Evolutionary conservation across 2,797 vertebrate genomes (phyloP).

Genomic region (Sebastiscus albofasciatus): DNA sequence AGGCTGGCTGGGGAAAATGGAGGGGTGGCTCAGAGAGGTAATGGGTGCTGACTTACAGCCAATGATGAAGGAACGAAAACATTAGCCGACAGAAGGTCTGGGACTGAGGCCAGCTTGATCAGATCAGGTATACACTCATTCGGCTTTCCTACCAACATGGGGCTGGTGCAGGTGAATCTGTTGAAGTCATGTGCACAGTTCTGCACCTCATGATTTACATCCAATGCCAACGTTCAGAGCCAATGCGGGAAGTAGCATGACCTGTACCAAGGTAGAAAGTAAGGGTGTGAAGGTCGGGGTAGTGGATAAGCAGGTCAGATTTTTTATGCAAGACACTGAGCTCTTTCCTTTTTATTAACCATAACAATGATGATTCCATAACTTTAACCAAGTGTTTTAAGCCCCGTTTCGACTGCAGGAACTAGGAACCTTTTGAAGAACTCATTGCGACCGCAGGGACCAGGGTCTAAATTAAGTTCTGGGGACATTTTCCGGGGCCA

Average conservation of each 20-base stretch:
- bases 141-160: background rate
- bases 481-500: background rate
- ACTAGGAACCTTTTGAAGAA: background rate
- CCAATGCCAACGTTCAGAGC: background rate
- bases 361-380: background rate
- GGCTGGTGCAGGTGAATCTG: background rate
- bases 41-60: slow-evolving; percentile 57
- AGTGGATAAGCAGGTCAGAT: background rate
- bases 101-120: slow-evolving; percentile 34
- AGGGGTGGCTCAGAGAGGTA: slow-evolving; percentile 39
- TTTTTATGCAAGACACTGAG: background rate
- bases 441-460: background rate
- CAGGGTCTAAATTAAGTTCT: background rate
- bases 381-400: background rate
- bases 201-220: background rate
- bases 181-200: background rate
- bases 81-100: slow-evolving; percentile 46
- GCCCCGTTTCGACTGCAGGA: background rate
- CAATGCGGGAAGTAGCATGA: background rate
- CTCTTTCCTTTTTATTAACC: background rate
- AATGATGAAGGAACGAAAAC: slow-evolving; percentile 48
- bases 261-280: background rate
- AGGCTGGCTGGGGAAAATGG: slow-evolving; percentile 5
- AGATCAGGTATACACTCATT: background rate
- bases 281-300: background rate